phyloP scores from a whole-genome alignment of 2,797 vertebrate genomes.

The Betta splendens region DNA sequence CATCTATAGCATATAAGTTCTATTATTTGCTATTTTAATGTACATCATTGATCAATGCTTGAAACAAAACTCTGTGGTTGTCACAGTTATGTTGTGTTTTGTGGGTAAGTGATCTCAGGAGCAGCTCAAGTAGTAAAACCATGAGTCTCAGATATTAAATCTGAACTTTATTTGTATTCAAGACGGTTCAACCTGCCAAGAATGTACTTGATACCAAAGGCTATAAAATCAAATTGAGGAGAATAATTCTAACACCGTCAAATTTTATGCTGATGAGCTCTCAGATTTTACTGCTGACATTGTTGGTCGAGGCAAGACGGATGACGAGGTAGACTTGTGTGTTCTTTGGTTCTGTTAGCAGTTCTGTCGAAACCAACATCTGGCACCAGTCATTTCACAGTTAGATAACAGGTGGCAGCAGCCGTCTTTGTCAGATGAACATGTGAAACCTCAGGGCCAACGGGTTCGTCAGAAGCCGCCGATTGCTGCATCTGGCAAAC shows the following conservation, averaged over 20 bases:
- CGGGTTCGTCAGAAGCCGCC: constrained; percentile 15
- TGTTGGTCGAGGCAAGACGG: constrained; percentile 14
- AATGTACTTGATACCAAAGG: constrained; percentile 10
- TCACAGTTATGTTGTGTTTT: too few relatives aligned
- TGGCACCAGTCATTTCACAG: constrained; percentile 46
- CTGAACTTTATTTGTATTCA: neutral
- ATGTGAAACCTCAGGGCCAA: constrained; percentile 19
- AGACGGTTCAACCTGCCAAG: neutral
- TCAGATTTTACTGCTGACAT: constrained; percentile 18
- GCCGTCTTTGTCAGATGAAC: constrained; percentile 16
- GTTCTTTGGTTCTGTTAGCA: constrained; percentile 20
- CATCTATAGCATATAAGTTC: too few relatives aligned
- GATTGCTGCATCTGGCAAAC: neutral
- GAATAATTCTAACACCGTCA: neutral
- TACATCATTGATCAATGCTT: too few relatives aligned
- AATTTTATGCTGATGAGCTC: neutral
- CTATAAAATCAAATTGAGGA: neutral
- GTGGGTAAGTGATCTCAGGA: too few relatives aligned
- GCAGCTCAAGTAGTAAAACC: too few relatives aligned
- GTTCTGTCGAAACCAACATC: constrained; percentile 36
- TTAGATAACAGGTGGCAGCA: constrained; percentile 28
- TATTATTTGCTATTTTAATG: too few relatives aligned
- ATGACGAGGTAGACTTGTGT: too few relatives aligned
- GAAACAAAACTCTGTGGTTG: too few relatives aligned
- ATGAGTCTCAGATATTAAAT: neutral